Percentiles rank a stretch among this genome's conserved stretches.
Conservation (phyloP, 2,888 invertebrate genomes). For the Acleris literana region DNA sequence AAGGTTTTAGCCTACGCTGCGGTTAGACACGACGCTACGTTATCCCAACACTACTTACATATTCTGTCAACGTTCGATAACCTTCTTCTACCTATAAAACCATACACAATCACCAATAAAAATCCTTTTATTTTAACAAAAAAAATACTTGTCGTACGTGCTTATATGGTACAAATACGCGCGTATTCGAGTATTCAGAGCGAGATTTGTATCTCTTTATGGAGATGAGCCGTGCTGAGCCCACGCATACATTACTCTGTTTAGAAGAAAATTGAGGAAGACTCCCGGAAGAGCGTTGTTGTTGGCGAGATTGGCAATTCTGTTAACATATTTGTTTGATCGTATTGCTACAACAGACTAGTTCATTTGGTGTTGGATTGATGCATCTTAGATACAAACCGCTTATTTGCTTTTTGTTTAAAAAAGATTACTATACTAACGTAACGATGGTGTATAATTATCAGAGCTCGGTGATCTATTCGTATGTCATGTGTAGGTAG, state of each 20-base stretch:
- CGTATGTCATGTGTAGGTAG: too few species aligned
- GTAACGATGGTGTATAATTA: not conserved
- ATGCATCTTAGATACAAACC: not conserved
- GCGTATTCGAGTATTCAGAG: slow-evolving; percentile 11
- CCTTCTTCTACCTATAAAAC: not conserved
- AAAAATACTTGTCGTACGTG: slow-evolving; percentile 23
- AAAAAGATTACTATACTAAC: not conserved
- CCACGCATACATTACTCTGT: slow-evolving; percentile 28
- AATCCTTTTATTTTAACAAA: slow-evolving; percentile 26
- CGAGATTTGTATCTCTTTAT: slow-evolving; percentile 34
- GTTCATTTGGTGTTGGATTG: not conserved
- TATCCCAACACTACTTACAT: not conserved
- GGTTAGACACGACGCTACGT: not conserved
- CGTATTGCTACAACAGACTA: not conserved
- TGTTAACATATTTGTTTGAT: slow-evolving; percentile 11
- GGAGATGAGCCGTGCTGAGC: slow-evolving; percentile 17
- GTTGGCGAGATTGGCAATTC: slow-evolving; percentile 17
- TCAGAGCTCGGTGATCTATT: too few species aligned
- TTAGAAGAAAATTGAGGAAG: slow-evolving; percentile 26
- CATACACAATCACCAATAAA: slow-evolving; percentile 12
- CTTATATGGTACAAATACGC: slow-evolving; percentile 9
- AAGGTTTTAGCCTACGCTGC: not conserved
- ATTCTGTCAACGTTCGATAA: not conserved
- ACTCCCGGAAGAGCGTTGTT: not conserved
- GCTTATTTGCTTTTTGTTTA: not conserved